A percentile compares a stretch with the other conserved stretches of the same genome.
Evolutionary conservation across 2,888 invertebrate species (phyloP).

Genomic region (Trichopria drosophilae): DNA sequence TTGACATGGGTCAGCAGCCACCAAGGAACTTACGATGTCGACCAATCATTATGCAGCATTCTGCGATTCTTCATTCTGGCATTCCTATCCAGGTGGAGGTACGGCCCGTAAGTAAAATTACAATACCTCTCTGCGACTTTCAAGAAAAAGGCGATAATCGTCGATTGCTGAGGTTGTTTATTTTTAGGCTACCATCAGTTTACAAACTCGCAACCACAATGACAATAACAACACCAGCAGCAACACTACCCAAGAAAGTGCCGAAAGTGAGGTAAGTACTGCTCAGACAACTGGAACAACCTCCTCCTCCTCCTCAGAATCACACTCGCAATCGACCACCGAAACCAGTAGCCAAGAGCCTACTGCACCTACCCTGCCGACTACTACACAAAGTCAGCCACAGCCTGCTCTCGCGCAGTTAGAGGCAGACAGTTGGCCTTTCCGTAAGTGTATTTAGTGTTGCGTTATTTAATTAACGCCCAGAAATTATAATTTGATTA

Average conservation of each 20-base stretch:
- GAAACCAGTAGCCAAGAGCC: no score
- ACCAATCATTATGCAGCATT: conserved; percentile 73
- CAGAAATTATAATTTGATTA: no score
- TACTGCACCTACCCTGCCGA: no score
- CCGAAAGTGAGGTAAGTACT: conserved; percentile 36
- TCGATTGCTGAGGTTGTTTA: conserved; percentile 8
- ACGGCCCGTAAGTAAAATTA: no score
- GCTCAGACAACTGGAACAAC: conserved; percentile 38
- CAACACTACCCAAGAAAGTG: no score
- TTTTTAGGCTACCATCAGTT: conserved; percentile 47
- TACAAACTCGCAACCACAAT: conserved; percentile 43
- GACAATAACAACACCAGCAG: conserved; percentile 44
- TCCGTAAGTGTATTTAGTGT: conserved; percentile 18
- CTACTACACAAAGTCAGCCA: no score
- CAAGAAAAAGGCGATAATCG: no score
- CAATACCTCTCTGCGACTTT: no score
- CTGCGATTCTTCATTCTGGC: conserved; percentile 67
- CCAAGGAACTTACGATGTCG: conserved; percentile 73
- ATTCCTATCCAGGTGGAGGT: conserved; percentile 69
- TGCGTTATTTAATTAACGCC: no score
- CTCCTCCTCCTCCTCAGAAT: conserved; percentile 33
- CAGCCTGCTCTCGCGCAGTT: no score
- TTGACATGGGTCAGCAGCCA: conserved; percentile 69
- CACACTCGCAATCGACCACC: no score
- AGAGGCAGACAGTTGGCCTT: no score